A percentile compares a stretch with the other conserved stretches of the same genome.
phyloP scores from a whole-genome alignment of 2,888 invertebrate genomes.

The Diplolepis rosae region DNA sequence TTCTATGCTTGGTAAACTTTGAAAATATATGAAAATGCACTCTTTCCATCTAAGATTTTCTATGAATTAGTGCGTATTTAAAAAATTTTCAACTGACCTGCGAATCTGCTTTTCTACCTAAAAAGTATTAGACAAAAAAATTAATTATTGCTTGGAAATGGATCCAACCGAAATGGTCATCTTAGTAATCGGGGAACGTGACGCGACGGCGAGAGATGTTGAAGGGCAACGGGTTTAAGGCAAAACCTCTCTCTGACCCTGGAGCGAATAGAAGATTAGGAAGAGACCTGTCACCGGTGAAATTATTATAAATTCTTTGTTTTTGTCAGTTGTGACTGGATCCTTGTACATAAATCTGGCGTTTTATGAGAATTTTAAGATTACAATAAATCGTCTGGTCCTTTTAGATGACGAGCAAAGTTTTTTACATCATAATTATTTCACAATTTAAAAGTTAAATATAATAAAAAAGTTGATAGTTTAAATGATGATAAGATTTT shows the following conservation, averaged over 20 bases:
- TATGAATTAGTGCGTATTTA: background rate
- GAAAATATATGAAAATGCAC: background rate
- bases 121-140: background rate
- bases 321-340: background rate
- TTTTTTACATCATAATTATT: background rate
- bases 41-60: background rate
- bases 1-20: too few relatives aligned
- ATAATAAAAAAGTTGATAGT: too few relatives aligned
- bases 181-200: background rate
- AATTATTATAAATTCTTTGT: slow-evolving; percentile 24
- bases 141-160: background rate
- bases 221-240: background rate
- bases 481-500: too few relatives aligned
- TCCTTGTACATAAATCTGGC: slow-evolving; percentile 14
- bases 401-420: background rate
- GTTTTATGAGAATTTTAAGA: slow-evolving; percentile 8
- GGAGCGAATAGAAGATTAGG: slow-evolving; percentile 14
- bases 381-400: background rate
- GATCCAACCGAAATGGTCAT: background rate
- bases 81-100: background rate
- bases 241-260: slow-evolving; percentile 3
- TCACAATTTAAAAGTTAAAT: too few relatives aligned
- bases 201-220: background rate
- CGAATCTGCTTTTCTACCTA: background rate
- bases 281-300: background rate